Evolutionary conservation across 2,797 vertebrate genomes (phyloP).

Genomic region (Xenentodon cancila): DNA sequence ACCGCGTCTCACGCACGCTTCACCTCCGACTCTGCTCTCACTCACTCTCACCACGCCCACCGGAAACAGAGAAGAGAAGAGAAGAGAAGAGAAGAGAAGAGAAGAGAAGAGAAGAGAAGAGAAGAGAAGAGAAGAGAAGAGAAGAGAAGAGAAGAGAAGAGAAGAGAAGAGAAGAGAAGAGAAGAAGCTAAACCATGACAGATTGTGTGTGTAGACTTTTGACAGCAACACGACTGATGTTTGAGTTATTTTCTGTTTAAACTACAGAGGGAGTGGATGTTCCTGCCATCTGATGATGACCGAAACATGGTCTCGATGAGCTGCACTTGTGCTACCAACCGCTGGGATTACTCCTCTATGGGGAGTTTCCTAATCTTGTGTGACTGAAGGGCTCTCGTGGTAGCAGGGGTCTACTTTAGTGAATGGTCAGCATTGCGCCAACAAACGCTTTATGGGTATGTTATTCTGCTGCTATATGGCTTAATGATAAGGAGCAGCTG

Average conservation of each 20-base stretch:
- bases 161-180: constrained; percentile 17
- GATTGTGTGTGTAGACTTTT: constrained; percentile 25
- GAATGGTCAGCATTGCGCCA: constrained; percentile 67
- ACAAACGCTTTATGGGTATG: constrained; percentile 62
- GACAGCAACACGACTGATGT: constrained; percentile 36
- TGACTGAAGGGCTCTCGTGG: constrained; percentile 55
- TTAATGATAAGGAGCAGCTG: constrained; percentile 47
- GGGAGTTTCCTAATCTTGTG: constrained; percentile 40
- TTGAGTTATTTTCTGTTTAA: constrained; percentile 63
- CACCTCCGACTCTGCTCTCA: too few species aligned
- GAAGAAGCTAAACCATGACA: constrained; percentile 12
- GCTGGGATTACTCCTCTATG: constrained; percentile 36
- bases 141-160: too few species aligned
- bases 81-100: too few species aligned
- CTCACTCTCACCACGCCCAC: too few species aligned
- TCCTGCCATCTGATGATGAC: constrained; percentile 63
- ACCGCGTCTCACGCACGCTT: too few species aligned
- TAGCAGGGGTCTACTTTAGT: constrained; percentile 69
- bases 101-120: too few species aligned
- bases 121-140: too few species aligned
- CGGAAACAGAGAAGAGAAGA: too few species aligned
- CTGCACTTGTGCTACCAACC: constrained; percentile 36
- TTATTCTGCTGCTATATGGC: constrained; percentile 73
- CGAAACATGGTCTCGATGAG: constrained; percentile 45
- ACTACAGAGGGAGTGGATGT: constrained; percentile 50